Evolutionary conservation across 2,113 vertebrate species (phyloP), one percentile per base, ranked within the genome.

Genomic region (Zingel zingel): DNA sequence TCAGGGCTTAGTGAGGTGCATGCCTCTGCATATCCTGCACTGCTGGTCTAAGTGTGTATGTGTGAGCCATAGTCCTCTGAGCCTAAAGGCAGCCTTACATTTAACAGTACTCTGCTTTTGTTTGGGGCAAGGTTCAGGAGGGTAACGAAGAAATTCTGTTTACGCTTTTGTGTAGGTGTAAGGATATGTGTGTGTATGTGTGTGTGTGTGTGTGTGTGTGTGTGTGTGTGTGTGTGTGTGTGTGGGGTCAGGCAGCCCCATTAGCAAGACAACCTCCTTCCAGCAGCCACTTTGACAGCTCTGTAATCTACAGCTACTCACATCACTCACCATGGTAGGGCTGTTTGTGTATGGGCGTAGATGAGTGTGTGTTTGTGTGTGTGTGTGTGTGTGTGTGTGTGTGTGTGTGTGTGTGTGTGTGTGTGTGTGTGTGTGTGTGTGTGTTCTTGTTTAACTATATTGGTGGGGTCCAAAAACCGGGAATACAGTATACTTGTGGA

Each of bases 271-370:
- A 88, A 90, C 85, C 89, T 87, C 78, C 77, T 76, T 82, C 83
- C 87, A 86, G 90, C 71, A 87, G 72, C 72, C 75, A 69, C 79
- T 89, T 74, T 86, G 92, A 93, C 93, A 92, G 91, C 84, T 90
- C 83, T 89, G 86, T 91, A 86, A 93, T 93, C 89, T 89, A 86
- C 87, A 86, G 84, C 85, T 89, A 79, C 82, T 89, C 68, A 82
- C 74, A 76, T 81, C 74, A 69, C 84, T 87, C 85, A 81, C 68
- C 88, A 84, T 71, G 81, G 84, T 88, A 53, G 85, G 79, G 88
- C 65, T 90, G 83, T 85, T 82, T 91, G 72, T 77, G 74, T 56
- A 68, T 71, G 75, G 43, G 63, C 1, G 36, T 39, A 68, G n/a
- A 65, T 13, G 56, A 39, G 63, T 57, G 79, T 78, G 81, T 68